Evolutionary conservation across 2,888 invertebrate species (phyloP).

Genomic region (Lepidonotus clava): DNA sequence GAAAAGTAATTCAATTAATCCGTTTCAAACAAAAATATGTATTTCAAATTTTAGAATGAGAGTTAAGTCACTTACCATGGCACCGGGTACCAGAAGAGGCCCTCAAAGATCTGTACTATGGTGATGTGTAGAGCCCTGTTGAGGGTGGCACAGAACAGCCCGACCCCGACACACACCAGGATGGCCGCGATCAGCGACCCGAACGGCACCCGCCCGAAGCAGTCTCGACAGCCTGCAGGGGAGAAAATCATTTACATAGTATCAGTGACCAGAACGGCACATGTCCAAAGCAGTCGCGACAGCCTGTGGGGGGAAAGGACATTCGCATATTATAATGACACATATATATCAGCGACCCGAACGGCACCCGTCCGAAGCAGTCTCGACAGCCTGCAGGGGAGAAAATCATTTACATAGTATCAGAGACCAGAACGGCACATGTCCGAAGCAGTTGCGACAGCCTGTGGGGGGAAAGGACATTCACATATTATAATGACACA

Average conservation of each 20-base stretch:
- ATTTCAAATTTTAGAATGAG: too few relatives aligned
- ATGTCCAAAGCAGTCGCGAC: not conserved
- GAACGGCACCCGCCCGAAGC: conserved; percentile 77
- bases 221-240: conserved; percentile 63
- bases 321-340: not conserved
- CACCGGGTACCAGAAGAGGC: conserved; percentile 76
- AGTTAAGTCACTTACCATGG: conserved; percentile 77
- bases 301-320: not conserved
- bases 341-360: conserved; percentile 65
- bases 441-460: not conserved
- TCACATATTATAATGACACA: not conserved
- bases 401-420: not conserved
- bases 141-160: conserved; percentile 78
- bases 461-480: not conserved
- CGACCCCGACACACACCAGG: conserved; percentile 76
- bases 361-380: conserved; percentile 76
- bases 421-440: too few relatives aligned
- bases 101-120: conserved; percentile 74
- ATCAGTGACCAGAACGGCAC: too few relatives aligned
- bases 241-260: not conserved
- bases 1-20: too few relatives aligned
- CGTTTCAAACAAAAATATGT: too few relatives aligned
- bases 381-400: conserved; percentile 59
- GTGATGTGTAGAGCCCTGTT: conserved; percentile 76
- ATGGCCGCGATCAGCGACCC: conserved; percentile 78